Base-by-base conservation (phyloP, 2,888 invertebrate genomes). In the Hyppa rectilinea region DNA sequence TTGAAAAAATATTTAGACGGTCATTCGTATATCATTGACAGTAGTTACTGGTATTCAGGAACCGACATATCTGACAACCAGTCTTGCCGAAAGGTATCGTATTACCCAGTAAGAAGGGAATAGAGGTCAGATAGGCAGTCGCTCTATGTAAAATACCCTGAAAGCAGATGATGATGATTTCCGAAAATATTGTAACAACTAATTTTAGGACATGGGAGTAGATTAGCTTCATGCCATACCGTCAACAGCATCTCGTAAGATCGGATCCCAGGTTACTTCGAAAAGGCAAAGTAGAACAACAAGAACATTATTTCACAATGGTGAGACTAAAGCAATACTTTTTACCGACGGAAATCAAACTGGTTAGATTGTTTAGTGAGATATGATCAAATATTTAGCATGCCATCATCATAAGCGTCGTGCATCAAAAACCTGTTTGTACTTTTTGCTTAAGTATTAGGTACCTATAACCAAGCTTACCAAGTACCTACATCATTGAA, bases 311-410 rank as follows among this genome's bases (percentile, higher is more conserved):
- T 45, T 43, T 31, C 17, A 62, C 29, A 31, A 40, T 6, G 26
- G 17, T 40, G 17, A 23, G 0, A 38, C 23, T 40, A 47, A 71
- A 66, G 36, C 53, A 47, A 36, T 55, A 43, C 34, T 40, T 45
- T 52, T 14, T 49, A 55, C 14, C 1, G 20, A 58, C 45, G 29
- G 47, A 49, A 67, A 62, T 62, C 31, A 62, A 72, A 77, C 72
- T 53, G 59, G 68, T 73, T 59, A 60, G n/a, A n/a, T 38, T 29
- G 2, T 45, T 31, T 12, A 36, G 63, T 60, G 75, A 59, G 74
- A 65, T 78, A 75, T 78, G 65, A 78, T 63, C 62, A 36, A 78
- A 78, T 75, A 68, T 61, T 78, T 50, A 45, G 59, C 31, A 53
- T 78, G 56, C n/a, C 69, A 64, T 69, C 63, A 61, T 49, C 60